Percentiles rank a stretch among this genome's conserved stretches.
phyloP scores from a whole-genome alignment of 2,888 invertebrate genomes.

The Linyphia triangularis region DNA sequence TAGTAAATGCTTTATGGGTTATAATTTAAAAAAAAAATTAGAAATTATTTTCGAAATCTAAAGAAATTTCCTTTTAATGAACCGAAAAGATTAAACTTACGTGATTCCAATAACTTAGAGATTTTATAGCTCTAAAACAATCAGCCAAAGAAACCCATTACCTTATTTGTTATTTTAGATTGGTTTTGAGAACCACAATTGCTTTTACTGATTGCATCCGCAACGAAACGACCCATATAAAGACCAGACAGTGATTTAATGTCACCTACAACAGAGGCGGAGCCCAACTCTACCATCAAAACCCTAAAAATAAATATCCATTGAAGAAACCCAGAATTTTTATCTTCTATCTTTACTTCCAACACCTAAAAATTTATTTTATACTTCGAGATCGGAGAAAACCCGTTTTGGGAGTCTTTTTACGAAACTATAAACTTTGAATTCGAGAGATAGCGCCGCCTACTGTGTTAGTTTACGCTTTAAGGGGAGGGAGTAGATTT shows the following conservation, averaged over 20 bases:
- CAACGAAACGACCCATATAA: neutral
- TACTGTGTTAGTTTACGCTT: neutral
- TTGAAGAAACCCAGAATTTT: neutral
- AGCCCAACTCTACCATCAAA: neutral
- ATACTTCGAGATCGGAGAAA: slow-evolving; percentile 5
- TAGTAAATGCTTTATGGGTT: no score
- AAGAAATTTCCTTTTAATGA: no score
- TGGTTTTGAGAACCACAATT: neutral
- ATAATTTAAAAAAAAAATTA: no score
- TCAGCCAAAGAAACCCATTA: neutral
- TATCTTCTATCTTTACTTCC: neutral
- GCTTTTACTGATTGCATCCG: neutral
- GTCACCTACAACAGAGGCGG: neutral
- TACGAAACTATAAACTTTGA: slow-evolving; percentile 48
- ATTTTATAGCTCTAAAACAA: no score
- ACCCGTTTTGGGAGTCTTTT: slow-evolving; percentile 40
- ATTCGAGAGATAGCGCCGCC: slow-evolving; percentile 7
- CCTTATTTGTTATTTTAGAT: neutral
- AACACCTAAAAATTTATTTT: slow-evolving; percentile 29
- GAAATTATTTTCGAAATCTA: no score
- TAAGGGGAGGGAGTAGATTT: neutral
- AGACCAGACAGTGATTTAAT: neutral
- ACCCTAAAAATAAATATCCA: slow-evolving; percentile 4
- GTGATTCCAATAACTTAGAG: no score
- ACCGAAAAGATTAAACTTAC: no score